These are phyloP conservation scores for Harpagus bidentatus DNA, from an alignment of 2,113 vertebrate species.

Conservation along the genomic window DNA sequence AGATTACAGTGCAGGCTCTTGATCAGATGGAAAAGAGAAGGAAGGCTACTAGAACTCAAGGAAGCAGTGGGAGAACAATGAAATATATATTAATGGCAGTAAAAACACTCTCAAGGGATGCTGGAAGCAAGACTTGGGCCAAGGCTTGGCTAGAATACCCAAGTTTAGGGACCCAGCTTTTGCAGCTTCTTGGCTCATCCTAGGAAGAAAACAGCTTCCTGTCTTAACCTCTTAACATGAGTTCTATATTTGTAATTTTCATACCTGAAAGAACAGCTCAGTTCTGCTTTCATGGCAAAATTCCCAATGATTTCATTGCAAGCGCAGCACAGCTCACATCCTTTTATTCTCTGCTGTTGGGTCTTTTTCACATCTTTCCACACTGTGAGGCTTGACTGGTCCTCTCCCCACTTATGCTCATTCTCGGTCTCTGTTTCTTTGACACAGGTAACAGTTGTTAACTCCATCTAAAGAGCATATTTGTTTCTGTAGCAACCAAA, in stretches of 20 bases:
- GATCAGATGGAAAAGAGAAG: background rate
- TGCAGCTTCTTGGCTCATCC: background rate
- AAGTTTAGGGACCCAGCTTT: background rate
- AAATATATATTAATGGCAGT: background rate
- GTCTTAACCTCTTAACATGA: background rate
- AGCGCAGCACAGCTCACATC: background rate
- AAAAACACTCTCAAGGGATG: background rate
- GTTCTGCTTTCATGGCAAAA: background rate
- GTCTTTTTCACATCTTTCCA: background rate
- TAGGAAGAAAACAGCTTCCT: background rate
- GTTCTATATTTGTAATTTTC: background rate
- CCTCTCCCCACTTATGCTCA: background rate
- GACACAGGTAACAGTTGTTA: background rate
- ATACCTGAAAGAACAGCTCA: constrained; percentile 20
- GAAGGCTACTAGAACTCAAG: background rate
- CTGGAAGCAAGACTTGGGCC: background rate
- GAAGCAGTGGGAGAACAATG: background rate
- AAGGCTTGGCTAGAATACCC: background rate
- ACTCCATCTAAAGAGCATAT: background rate
- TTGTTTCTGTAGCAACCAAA: background rate
- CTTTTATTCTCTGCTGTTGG: background rate
- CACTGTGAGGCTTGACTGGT: rapidly evolving
- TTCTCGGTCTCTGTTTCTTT: background rate
- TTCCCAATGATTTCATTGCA: background rate
- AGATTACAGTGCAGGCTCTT: background rate